phyloP scores from a whole-genome alignment of 2,113 vertebrate genomes.

The Antechinus flavipes region DNA sequence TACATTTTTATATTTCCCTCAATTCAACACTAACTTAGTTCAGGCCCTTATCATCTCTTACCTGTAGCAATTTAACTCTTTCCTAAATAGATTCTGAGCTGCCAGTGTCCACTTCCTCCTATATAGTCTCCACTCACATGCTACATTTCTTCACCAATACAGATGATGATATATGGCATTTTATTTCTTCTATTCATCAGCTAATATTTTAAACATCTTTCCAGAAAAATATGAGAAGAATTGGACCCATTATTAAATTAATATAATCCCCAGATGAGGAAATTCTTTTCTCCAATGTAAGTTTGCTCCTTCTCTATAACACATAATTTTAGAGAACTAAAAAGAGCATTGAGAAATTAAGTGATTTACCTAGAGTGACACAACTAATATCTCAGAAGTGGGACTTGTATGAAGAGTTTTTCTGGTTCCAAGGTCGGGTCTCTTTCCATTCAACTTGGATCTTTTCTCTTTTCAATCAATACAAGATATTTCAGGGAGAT shows the following conservation, averaged over 20 bases:
- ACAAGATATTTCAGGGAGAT: not conserved
- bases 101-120: not conserved
- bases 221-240: not conserved
- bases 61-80: not conserved
- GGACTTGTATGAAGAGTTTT: not conserved
- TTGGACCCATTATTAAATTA: too few relatives aligned
- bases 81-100: not conserved
- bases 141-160: not conserved
- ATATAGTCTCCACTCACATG: not conserved
- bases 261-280: not conserved
- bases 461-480: not conserved
- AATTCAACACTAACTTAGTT: not conserved
- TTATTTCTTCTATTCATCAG: not conserved
- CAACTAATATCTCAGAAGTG: too few relatives aligned
- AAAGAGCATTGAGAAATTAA: not conserved
- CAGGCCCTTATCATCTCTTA: not conserved
- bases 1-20: rapidly evolving
- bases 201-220: not conserved
- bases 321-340: too few relatives aligned
- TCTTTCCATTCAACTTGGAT: not conserved
- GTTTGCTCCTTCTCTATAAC: not conserved
- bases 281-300: too few relatives aligned
- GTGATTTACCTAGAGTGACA: not conserved
- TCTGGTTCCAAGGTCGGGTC: not conserved
- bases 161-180: not conserved